Evolutionary conservation across 2,888 invertebrate genomes (phyloP).

Genomic region (Sympetrum striolatum): DNA sequence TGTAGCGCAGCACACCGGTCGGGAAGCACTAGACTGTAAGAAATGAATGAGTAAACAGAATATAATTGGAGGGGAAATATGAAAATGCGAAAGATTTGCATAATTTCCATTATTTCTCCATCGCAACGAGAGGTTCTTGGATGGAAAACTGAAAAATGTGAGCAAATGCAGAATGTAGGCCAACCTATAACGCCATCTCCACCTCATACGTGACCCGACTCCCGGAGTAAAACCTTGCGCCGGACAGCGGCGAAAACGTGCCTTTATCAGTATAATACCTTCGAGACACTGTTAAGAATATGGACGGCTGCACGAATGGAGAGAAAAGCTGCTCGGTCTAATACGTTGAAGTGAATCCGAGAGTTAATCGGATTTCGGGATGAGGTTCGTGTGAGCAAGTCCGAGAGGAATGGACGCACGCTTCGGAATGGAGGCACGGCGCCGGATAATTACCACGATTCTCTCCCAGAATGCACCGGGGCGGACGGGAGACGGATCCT

Average conservation of each 20-base stretch:
- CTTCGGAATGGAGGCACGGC: not conserved
- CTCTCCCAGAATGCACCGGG: not conserved
- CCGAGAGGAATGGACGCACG: not conserved
- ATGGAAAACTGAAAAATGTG: not conserved
- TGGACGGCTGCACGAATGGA: not conserved
- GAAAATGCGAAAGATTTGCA: not conserved
- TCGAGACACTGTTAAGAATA: not conserved
- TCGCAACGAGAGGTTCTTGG: not conserved
- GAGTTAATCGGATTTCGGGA: not conserved
- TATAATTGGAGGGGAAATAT: not conserved
- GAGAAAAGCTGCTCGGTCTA: not conserved
- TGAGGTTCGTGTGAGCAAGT: not conserved
- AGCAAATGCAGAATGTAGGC: not conserved
- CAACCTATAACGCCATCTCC: not conserved
- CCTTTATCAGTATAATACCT: not conserved
- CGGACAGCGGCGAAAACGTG: not conserved
- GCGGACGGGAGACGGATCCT: not conserved
- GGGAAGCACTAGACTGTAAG: no score
- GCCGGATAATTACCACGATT: not conserved
- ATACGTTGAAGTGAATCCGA: not conserved
- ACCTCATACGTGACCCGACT: not conserved
- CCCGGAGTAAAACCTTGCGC: not conserved
- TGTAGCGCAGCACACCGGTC: no score
- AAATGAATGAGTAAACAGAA: no score
- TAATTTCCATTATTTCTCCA: not conserved